A percentile compares a stretch with the other conserved stretches of the same genome.
phyloP scores from a whole-genome alignment of 1,140 invertebrate species.

The Drosophila elegans region DNA sequence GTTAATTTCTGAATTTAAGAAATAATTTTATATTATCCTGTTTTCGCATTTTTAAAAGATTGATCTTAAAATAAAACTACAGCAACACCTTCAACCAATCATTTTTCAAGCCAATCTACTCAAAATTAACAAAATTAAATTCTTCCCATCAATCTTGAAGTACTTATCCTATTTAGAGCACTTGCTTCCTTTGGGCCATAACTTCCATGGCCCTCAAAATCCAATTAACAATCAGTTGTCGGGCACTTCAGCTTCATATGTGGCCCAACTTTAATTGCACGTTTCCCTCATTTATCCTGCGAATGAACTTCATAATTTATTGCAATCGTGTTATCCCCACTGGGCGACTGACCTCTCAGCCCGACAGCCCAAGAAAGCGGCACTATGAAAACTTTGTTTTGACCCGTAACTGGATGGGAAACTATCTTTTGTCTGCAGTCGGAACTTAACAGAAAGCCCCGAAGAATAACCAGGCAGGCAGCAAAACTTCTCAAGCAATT shows the following conservation, averaged over 20 bases:
- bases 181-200: constrained; percentile 28
- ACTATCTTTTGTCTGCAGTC: constrained; percentile 50
- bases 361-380: constrained; percentile 32
- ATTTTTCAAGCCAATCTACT: neutral
- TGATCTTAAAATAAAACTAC: no score
- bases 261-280: constrained; percentile 76
- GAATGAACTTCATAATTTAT: constrained; percentile 75
- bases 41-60: no score
- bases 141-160: neutral
- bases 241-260: constrained; percentile 62
- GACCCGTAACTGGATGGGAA: constrained; percentile 57
- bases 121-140: constrained; percentile 9
- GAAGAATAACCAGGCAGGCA: constrained; percentile 31
- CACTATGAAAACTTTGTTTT: constrained; percentile 55
- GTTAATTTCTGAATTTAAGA: no score
- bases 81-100: no score
- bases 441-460: constrained; percentile 13
- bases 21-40: no score
- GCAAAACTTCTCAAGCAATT: constrained; percentile 73
- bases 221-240: constrained; percentile 53
- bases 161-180: neutral
- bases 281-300: constrained; percentile 68
- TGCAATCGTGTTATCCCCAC: constrained; percentile 64
- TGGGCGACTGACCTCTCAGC: constrained; percentile 11
- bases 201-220: constrained; percentile 33